These are phyloP conservation scores for Bombus waltoni DNA, from an alignment of 1,140 invertebrate genomes.

Conservation along the genomic window DNA sequence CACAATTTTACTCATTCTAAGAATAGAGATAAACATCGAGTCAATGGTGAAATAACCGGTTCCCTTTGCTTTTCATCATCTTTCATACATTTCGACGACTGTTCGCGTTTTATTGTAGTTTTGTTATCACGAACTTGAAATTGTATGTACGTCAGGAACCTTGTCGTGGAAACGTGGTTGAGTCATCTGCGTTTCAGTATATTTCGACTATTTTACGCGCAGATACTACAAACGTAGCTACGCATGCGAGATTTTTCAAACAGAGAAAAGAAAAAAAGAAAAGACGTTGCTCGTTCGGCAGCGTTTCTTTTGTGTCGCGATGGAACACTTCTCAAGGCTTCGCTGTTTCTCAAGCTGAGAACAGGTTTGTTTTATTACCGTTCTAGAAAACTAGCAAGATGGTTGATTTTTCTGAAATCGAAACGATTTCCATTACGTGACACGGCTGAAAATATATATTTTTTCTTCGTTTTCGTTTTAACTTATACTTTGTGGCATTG, in stretches of 20 bases:
- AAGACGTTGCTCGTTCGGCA: background rate
- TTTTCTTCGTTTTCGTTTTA: background rate
- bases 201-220: background rate
- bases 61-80: background rate
- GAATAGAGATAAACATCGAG: background rate
- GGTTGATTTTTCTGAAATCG: background rate
- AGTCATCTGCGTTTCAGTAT: background rate
- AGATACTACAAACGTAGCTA: background rate
- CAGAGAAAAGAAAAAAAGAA: background rate
- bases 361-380: conserved; percentile 17
- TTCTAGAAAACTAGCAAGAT: background rate
- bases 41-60: too few relatives aligned
- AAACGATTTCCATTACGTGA: background rate
- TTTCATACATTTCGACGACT: background rate
- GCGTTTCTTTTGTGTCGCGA: conserved; percentile 13
- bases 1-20: background rate
- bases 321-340: background rate
- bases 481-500: background rate
- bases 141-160: background rate
- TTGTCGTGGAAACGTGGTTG: background rate
- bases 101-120: background rate
- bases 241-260: background rate
- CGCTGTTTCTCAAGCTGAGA: background rate
- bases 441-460: background rate
- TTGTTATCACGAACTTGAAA: background rate